Conservation (phyloP, 2,888 invertebrate genomes). For the Carterocephalus palaemon region DNA sequence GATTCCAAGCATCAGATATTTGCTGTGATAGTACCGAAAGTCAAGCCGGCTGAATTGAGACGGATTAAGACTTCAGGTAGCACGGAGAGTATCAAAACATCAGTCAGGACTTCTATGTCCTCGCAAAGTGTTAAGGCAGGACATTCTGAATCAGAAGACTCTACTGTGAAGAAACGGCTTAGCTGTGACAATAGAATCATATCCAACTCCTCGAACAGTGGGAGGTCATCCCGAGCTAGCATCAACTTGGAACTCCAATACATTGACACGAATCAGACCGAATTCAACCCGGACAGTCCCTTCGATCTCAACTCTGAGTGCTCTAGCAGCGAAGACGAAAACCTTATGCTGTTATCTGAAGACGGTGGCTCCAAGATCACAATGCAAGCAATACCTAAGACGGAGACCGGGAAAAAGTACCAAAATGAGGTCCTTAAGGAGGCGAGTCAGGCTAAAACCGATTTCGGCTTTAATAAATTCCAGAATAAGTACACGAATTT, state of each 20-base stretch:
- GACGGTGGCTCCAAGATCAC: constrained; percentile 72
- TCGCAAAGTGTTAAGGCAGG: constrained; percentile 62
- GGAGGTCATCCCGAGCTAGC: constrained; percentile 60
- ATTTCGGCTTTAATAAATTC: constrained; percentile 60
- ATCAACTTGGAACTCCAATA: constrained; percentile 67
- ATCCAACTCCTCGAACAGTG: constrained; percentile 47
- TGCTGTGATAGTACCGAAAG: constrained; percentile 72
- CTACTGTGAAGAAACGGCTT: constrained; percentile 63
- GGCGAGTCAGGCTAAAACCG: constrained; percentile 56
- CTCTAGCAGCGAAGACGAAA: constrained; percentile 73
- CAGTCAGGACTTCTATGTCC: constrained; percentile 54
- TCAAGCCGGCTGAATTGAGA: constrained; percentile 49
- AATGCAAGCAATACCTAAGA: constrained; percentile 57
- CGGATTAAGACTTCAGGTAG: constrained; percentile 50
- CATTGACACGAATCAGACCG: constrained; percentile 51
- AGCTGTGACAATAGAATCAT: constrained; percentile 71
- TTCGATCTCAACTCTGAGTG: constrained; percentile 63
- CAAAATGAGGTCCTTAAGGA: constrained; percentile 67
- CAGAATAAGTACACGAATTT: constrained; percentile 69
- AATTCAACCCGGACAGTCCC: constrained; percentile 46
- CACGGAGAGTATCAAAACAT: constrained; percentile 58
- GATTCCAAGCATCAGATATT: constrained; percentile 61
- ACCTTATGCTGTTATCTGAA: constrained; percentile 68
- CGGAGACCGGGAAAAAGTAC: constrained; percentile 43
- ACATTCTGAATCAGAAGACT: constrained; percentile 67